phyloP scores from a whole-genome alignment of 2,113 vertebrate genomes.

The Oryzias melastigma region DNA sequence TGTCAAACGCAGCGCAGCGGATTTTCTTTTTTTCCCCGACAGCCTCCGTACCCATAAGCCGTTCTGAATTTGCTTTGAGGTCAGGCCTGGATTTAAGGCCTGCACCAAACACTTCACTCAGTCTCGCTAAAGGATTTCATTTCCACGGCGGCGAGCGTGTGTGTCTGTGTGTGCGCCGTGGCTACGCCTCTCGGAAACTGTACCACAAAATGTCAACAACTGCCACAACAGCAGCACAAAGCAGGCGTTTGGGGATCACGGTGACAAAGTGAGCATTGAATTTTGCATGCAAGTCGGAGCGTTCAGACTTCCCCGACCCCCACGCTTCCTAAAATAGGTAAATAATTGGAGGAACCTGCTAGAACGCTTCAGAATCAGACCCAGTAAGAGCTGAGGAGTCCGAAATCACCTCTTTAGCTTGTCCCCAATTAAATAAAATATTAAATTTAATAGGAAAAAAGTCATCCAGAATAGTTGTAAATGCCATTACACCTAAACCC shows the following conservation, averaged over 20 bases:
- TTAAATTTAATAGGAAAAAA: too few species aligned
- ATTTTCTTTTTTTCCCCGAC: neutral
- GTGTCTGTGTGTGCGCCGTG: slow-evolving; percentile 27
- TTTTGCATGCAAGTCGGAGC: too few species aligned
- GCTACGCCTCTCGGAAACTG: slow-evolving; percentile 42
- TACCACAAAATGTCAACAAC: slow-evolving; percentile 40
- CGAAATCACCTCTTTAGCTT: too few species aligned
- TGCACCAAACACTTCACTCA: slow-evolving; percentile 43
- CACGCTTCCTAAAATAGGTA: too few species aligned
- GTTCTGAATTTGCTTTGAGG: slow-evolving; percentile 59
- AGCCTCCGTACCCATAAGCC: slow-evolving; percentile 41
- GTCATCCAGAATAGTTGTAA: too few species aligned
- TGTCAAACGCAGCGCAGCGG: slow-evolving; percentile 20
- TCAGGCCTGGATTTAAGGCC: slow-evolving; percentile 62
- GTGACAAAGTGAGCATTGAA: slow-evolving; percentile 23
- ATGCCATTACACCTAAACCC: too few species aligned
- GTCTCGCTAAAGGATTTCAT: slow-evolving; percentile 60
- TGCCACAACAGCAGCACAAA: slow-evolving; percentile 34
- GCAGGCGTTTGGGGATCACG: neutral
- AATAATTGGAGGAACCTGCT: too few species aligned
- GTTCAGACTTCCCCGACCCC: too few species aligned
- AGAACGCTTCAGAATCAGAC: too few species aligned
- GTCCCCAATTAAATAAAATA: too few species aligned
- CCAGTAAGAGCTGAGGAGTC: too few species aligned
- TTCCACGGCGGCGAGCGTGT: slow-evolving; percentile 49